These are phyloP conservation scores for Arctopsyche grandis DNA, from an alignment of 1,140 invertebrate genomes.

Conservation along the genomic window DNA sequence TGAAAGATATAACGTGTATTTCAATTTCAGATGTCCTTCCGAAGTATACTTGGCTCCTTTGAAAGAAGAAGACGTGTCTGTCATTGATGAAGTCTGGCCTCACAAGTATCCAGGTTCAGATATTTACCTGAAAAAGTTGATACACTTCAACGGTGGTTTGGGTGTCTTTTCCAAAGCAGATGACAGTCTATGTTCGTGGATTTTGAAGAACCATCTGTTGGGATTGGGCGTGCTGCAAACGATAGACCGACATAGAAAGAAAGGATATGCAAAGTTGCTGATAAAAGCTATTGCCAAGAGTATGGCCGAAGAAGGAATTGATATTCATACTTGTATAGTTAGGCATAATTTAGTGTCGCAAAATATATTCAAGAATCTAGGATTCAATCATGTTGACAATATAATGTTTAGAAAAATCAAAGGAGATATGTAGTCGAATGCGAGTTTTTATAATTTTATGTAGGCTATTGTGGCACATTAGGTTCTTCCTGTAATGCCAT, in stretches of 20 bases:
- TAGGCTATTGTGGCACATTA: no score
- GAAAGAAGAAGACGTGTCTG: slow-evolving; percentile 46
- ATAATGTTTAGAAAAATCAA: slow-evolving; percentile 42
- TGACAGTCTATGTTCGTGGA: slow-evolving; percentile 56
- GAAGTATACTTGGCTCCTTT: slow-evolving; percentile 56
- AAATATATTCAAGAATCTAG: slow-evolving; percentile 56
- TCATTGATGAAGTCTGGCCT: slow-evolving; percentile 55
- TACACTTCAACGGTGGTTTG: slow-evolving; percentile 56
- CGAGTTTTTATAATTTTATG: no score
- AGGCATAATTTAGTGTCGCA: slow-evolving; percentile 54
- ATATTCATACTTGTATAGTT: slow-evolving; percentile 47
- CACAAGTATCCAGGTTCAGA: slow-evolving; percentile 55
- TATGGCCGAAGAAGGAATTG: slow-evolving; percentile 42
- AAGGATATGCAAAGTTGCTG: slow-evolving; percentile 47
- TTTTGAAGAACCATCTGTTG: slow-evolving; percentile 56
- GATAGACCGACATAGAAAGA: slow-evolving; percentile 36
- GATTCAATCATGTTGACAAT: slow-evolving; percentile 50
- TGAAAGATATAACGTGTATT: neutral
- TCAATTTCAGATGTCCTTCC: slow-evolving; percentile 55
- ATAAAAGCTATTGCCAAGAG: slow-evolving; percentile 34
- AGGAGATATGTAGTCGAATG: no score
- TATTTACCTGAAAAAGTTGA: slow-evolving; percentile 52
- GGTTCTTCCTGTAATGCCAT: no score
- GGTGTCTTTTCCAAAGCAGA: slow-evolving; percentile 55
- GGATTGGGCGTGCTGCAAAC: slow-evolving; percentile 55